Base-by-base conservation (phyloP, 2,113 vertebrate genomes). In the Nyctibius bracteatus region DNA sequence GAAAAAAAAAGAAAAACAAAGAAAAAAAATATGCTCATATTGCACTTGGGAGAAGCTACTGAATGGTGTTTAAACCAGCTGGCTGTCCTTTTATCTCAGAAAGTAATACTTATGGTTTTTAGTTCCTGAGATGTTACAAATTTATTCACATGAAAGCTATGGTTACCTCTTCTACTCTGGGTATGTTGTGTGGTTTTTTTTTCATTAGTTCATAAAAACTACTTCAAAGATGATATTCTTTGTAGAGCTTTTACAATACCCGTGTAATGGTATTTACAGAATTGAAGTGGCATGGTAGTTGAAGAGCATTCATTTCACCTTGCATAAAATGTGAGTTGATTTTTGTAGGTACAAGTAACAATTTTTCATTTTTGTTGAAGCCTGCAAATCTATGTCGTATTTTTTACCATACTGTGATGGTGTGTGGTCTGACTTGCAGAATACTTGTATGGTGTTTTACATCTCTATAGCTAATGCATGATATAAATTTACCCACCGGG, bases 201-300 rank as follows among this genome's bases (percentile, higher is more conserved):
- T 59, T 73, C 6, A 31, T 73, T 58, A 58, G 19, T 52, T 70
- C 2, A 3, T 51, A 70, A 39, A 43, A 78, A 6, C 14, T 52
- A 22, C 9, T 85, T 93, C 14, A 67, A 47, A 63, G 27, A 16
- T 2, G 0, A 8, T 28, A 17, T 39, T 84, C 7, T 73, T 75
- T 39, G 11, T 33, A 47, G 52, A 57, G 11, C 61, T 87, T 8
- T 61, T 84, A 47, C 46, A 67, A 14, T 67, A 54, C 22, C 65
- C 0, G 0, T 62, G 9, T 57, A 23, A 61, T 52, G 13, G 71
- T 2, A 1, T 30, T 67, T 79, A 16, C 43, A 55, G 52, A 63
- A 25, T 3, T 81, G 35, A 71, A 77, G n/a, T 31, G 43, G 6
- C 13, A 3, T 16, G 11, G 16, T 43, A 35, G 19, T 25, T 75